phyloP scores from a whole-genome alignment of 2,113 vertebrate genomes.

The Crotophaga sulcirostris region DNA sequence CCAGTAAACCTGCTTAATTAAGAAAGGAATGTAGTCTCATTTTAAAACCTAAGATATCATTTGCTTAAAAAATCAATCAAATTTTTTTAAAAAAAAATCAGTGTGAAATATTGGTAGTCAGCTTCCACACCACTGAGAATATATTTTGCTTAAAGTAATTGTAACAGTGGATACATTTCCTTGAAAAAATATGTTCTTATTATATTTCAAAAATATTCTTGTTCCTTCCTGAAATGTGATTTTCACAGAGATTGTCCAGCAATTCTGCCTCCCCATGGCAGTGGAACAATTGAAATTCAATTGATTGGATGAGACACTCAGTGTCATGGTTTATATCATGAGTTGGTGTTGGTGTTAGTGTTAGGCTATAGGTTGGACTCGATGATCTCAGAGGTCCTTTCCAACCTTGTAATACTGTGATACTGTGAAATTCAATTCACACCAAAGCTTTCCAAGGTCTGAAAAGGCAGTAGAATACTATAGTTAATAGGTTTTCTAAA shows the following conservation, averaged over 20 bases:
- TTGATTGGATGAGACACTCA: too few relatives aligned
- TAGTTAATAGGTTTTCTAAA: background rate
- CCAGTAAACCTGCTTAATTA: background rate
- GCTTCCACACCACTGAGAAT: background rate
- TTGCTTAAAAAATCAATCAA: background rate
- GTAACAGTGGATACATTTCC: background rate
- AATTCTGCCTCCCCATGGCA: background rate
- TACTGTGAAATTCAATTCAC: background rate
- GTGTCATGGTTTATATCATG: too few relatives aligned
- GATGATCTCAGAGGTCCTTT: too few relatives aligned
- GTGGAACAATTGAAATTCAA: background rate
- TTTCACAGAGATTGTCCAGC: background rate
- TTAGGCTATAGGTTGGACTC: too few relatives aligned
- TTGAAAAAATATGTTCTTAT: background rate
- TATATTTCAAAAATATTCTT: background rate
- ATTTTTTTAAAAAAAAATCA: background rate
- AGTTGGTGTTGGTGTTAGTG: too few relatives aligned
- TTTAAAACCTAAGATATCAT: background rate
- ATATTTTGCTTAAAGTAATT: background rate
- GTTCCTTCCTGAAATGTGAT: background rate
- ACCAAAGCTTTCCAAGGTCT: background rate
- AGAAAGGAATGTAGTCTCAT: background rate
- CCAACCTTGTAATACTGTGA: too few relatives aligned
- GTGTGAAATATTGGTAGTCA: background rate
- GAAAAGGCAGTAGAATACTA: background rate